A percentile compares a stretch with the other conserved stretches of the same genome.
Conservation (phyloP, 2,797 vertebrate genomes). For the Jordanella pulchra region DNA sequence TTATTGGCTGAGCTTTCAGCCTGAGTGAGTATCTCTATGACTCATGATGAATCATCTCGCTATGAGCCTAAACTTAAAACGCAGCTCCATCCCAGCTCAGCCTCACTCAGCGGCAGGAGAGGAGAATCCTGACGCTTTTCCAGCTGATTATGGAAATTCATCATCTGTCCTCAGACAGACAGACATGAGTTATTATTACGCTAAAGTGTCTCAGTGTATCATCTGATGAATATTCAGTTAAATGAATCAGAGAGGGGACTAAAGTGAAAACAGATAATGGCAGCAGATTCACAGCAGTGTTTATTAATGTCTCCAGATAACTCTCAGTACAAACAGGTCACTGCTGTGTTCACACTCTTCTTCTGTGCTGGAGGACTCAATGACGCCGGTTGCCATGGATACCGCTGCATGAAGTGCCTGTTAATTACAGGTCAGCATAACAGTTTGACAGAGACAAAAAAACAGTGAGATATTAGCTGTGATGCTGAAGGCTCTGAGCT, state of each 20-base stretch:
- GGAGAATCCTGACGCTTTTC: background rate
- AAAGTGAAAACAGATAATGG: too few species aligned
- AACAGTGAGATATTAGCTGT: background rate
- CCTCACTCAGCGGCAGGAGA: background rate
- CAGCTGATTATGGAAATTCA: background rate
- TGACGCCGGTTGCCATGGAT: constrained; percentile 45
- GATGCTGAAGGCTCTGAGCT: background rate
- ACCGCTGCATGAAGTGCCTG: constrained; percentile 22
- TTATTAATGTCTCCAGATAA: background rate
- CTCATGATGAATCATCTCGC: background rate
- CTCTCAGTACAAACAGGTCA: constrained; percentile 13
- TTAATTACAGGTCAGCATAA: constrained; percentile 23
- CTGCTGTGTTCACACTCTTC: background rate
- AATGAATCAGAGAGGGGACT: background rate
- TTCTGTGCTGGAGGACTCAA: constrained; percentile 2
- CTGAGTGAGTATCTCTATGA: constrained; percentile 4
- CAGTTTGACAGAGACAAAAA: constrained; percentile 5
- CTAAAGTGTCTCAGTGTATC: background rate
- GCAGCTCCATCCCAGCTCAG: background rate
- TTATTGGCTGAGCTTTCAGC: background rate
- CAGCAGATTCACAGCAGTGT: too few species aligned
- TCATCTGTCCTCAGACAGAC: background rate
- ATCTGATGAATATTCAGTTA: constrained; percentile 4
- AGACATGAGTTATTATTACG: background rate
- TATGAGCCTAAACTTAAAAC: background rate